Base-by-base conservation (phyloP, 2,113 vertebrate species). In the Rutilus rutilus region DNA sequence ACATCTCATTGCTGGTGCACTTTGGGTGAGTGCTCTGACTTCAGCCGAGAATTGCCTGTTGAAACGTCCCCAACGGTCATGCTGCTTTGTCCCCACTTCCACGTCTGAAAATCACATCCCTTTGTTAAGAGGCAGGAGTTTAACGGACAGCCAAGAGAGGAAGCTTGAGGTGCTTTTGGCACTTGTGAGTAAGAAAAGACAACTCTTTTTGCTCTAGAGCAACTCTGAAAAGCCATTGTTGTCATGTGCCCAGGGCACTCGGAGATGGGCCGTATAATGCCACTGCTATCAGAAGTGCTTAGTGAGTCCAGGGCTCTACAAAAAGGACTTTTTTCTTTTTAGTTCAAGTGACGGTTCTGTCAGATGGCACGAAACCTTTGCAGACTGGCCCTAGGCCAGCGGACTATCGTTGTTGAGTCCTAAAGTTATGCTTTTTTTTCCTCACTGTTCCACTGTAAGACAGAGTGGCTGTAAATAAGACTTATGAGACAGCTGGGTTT, bases 181-280 rank as follows among this genome's bases (percentile, higher is more conserved):
- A 17, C 6, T 27, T 60, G 19, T 2, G 7, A 15, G 54, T 60
- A 45, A 23, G n/a, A 65, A 60, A 65, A 81, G 0, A 80, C 30
- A n/a, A 33, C 6, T 71, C 50, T 4, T 82, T 76, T 75, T 1
- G 67, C 45, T 57, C 23, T 21, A 33, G 71, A 89, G 82, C 86
- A 91, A 65, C 87, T 78, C 47, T 87, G 0, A 3, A 90, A 88
- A 84, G 45, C 85, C 23, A 27, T 87, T 90, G 73, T 88, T 82
- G 78, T 90, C 86, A 64, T 33, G 85, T 67, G 71, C 0, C 12
- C 73, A 80, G 36, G 79, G 62, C 85, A 47, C 81, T 77, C 30
- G 89, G 85, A 90, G 83, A 91, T 59, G 76, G 87, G 47, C 83
- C 54, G 14, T 27, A 30, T 65, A 39, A 59, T 39, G 67, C 50